Percentiles rank a stretch among this genome's conserved stretches.
Conservation (phyloP, 2,113 vertebrate genomes). For the Pica pica region DNA sequence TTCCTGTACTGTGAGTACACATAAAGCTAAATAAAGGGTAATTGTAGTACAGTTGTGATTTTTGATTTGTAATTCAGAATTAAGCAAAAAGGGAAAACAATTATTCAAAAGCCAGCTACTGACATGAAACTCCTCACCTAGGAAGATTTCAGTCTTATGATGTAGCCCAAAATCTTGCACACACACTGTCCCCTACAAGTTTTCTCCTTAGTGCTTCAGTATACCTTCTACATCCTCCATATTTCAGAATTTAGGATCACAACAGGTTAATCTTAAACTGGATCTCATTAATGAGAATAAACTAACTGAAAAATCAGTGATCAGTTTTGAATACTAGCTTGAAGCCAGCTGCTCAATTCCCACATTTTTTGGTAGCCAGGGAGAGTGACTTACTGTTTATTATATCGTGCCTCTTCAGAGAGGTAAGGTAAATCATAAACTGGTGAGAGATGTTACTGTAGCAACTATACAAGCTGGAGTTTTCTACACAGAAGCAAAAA, state of each 20-base stretch:
- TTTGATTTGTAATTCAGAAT: neutral
- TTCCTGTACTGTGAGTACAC: neutral
- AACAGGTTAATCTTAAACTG: neutral
- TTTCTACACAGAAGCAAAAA: neutral
- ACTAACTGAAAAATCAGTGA: neutral
- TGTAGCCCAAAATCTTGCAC: neutral
- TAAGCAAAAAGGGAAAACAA: neutral
- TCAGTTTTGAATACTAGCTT: neutral
- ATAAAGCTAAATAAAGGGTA: neutral
- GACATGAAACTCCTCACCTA: neutral
- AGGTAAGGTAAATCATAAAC: neutral
- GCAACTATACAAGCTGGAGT: neutral
- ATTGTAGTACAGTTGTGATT: neutral
- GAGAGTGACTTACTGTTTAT: neutral
- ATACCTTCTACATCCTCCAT: neutral
- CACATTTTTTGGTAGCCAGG: neutral
- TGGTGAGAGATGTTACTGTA: neutral
- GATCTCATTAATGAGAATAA: neutral
- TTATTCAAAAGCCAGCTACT: neutral
- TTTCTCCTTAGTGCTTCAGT: neutral
- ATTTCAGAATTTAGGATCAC: neutral
- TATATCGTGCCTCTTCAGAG: neutral
- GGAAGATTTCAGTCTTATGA: neutral
- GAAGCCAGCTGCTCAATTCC: neutral
- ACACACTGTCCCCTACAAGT: neutral